Conservation (phyloP, 2,888 invertebrate genomes). For the Tipula confusa region DNA sequence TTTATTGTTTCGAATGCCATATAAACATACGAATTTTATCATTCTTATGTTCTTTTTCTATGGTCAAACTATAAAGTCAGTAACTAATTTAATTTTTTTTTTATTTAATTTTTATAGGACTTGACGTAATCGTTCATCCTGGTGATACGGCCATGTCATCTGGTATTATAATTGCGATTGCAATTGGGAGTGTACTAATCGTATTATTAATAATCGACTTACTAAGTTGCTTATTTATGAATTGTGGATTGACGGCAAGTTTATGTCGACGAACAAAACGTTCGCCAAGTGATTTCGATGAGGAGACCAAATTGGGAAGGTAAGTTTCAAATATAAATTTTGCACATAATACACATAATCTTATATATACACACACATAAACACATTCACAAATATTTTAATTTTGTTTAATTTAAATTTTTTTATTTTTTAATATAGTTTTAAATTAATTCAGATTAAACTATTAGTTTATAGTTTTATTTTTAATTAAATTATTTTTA, state of each 20-base stretch:
- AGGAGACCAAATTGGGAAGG: conserved; percentile 81
- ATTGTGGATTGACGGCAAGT: conserved; percentile 63
- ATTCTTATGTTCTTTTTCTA: too few species aligned
- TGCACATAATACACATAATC: neutral
- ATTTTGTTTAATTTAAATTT: neutral
- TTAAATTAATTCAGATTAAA: neutral
- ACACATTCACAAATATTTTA: neutral
- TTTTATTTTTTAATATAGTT: conserved; percentile 28
- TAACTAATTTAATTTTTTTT: neutral
- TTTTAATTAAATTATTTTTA: too few species aligned
- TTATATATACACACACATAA: neutral
- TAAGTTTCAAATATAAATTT: conserved; percentile 48
- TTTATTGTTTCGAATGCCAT: too few species aligned
- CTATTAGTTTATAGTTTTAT: neutral
- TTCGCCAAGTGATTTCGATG: conserved; percentile 58
- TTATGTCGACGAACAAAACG: conserved; percentile 55
- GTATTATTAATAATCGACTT: conserved; percentile 81
- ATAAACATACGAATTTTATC: too few species aligned
- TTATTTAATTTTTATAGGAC: conserved; percentile 42
- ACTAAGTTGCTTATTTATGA: conserved; percentile 67
- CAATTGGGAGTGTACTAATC: conserved; percentile 73
- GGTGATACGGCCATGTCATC: conserved; percentile 47
- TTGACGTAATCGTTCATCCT: conserved; percentile 47
- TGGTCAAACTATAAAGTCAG: too few species aligned
- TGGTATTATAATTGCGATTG: conserved; percentile 77